Evolutionary conservation across 2,888 invertebrate species (phyloP).

Genomic region (Sabellastarte sp.): DNA sequence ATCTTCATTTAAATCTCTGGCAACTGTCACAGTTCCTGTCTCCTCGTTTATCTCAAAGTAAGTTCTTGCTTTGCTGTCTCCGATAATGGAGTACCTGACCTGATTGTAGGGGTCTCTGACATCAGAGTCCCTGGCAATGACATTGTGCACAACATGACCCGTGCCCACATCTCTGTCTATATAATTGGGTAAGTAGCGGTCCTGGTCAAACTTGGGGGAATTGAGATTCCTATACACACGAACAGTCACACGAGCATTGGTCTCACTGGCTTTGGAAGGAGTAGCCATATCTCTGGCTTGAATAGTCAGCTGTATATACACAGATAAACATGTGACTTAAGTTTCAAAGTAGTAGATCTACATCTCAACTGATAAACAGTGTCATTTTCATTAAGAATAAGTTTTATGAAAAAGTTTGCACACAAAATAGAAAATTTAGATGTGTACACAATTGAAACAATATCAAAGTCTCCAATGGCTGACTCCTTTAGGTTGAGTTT

Average conservation of each 20-base stretch:
- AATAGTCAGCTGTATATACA: slow-evolving; percentile 40
- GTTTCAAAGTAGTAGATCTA: not conserved
- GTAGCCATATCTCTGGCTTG: slow-evolving; percentile 41
- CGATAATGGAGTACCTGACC: slow-evolving; percentile 33
- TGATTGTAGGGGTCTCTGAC: slow-evolving; percentile 23
- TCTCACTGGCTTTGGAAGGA: slow-evolving; percentile 21
- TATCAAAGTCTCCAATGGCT: too few species aligned
- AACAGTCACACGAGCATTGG: slow-evolving; percentile 21
- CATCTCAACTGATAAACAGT: too few species aligned
- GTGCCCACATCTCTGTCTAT: too few species aligned
- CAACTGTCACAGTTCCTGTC: slow-evolving; percentile 31
- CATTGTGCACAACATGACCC: too few species aligned
- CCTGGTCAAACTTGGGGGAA: slow-evolving; percentile 24
- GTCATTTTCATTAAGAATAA: too few species aligned
- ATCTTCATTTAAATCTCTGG: slow-evolving; percentile 21
- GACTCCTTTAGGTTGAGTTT: too few species aligned
- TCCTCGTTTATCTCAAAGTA: slow-evolving; percentile 26
- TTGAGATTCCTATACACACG: slow-evolving; percentile 29
- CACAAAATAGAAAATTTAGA: too few species aligned
- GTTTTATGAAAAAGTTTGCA: too few species aligned
- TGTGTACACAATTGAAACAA: too few species aligned
- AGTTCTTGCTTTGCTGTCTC: slow-evolving; percentile 23
- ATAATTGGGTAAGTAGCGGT: slow-evolving; percentile 18
- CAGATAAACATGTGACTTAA: not conserved
- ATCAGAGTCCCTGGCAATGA: too few species aligned